A percentile compares a stretch with the other conserved stretches of the same genome.
phyloP scores from a whole-genome alignment of 1,140 invertebrate species.

The Drosophila varians region DNA sequence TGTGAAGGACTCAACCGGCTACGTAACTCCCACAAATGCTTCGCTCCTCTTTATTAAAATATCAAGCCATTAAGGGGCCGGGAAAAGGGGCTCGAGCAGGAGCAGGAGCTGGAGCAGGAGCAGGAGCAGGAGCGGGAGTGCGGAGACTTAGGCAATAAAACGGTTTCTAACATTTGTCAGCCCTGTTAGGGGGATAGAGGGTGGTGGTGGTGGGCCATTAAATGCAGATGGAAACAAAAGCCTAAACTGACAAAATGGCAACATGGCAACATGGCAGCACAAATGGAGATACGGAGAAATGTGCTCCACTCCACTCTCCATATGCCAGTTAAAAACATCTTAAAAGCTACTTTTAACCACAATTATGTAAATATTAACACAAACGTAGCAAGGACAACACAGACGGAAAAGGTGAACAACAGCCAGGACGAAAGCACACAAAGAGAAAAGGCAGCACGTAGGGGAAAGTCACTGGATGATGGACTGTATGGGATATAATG shows the following conservation, averaged over 20 bases:
- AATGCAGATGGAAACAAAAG: slow-evolving; percentile 48
- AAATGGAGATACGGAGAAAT: neutral
- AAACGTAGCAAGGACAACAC: slow-evolving; percentile 58
- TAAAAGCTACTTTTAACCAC: slow-evolving; percentile 80
- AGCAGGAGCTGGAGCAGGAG: no score
- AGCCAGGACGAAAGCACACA: neutral
- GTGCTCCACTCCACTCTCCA: slow-evolving; percentile 21
- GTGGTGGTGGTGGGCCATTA: slow-evolving; percentile 23
- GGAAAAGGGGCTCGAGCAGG: no score
- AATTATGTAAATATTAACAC: slow-evolving; percentile 81
- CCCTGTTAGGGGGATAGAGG: neutral
- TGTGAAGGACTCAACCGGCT: neutral
- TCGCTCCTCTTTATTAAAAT: slow-evolving; percentile 70
- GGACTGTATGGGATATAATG: neutral
- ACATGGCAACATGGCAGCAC: neutral
- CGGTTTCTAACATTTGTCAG: slow-evolving; percentile 50
- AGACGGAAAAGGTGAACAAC: neutral
- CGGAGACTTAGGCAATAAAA: slow-evolving; percentile 36
- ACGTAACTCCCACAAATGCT: neutral
- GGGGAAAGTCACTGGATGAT: no score
- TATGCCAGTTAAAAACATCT: slow-evolving; percentile 75
- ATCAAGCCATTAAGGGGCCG: slow-evolving; percentile 56
- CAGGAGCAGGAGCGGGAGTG: no score
- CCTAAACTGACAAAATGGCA: slow-evolving; percentile 40
- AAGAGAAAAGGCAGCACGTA: neutral